A percentile compares a stretch with the other conserved stretches of the same genome.
These are phyloP conservation scores for Crocodylus rhombifer DNA, from an alignment of 2,797 vertebrate species.

Conservation along the genomic window DNA sequence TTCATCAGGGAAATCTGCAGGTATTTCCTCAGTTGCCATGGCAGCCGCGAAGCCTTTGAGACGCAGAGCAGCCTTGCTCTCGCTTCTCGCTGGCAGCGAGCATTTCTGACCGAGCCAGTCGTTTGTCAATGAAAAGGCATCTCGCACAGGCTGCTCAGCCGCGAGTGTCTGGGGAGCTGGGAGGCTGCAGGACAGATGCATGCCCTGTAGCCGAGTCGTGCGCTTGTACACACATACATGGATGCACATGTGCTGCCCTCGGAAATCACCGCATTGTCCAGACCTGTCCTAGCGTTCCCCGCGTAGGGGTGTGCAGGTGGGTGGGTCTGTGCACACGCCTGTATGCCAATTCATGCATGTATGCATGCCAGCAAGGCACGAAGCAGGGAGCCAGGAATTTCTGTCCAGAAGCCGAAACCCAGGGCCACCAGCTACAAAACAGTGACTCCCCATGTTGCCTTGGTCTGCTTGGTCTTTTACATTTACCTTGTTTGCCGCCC, in stretches of 20 bases:
- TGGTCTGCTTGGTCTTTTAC: not conserved
- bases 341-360: not conserved
- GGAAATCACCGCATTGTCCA: too few relatives aligned
- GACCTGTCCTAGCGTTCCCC: not conserved
- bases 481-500: not conserved
- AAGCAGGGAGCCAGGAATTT: not conserved
- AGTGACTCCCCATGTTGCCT: not conserved
- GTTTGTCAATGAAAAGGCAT: not conserved
- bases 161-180: not conserved
- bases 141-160: not conserved
- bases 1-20: constrained; percentile 22
- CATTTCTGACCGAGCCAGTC: not conserved
- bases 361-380: not conserved
- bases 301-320: not conserved
- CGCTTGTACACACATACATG: too few relatives aligned
- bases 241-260: too few relatives aligned
- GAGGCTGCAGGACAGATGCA: not conserved
- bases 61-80: not conserved
- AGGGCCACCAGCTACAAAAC: not conserved
- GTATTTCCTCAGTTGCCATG: constrained; percentile 64
- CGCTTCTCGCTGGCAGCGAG: not conserved
- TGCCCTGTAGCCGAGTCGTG: too few relatives aligned
- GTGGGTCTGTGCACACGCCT: not conserved
- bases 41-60: constrained; percentile 18
- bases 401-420: not conserved